A percentile compares a stretch with the other conserved stretches of the same genome.
Evolutionary conservation across 2,888 invertebrate genomes (phyloP).

Genomic region (Mimachlamys varia): DNA sequence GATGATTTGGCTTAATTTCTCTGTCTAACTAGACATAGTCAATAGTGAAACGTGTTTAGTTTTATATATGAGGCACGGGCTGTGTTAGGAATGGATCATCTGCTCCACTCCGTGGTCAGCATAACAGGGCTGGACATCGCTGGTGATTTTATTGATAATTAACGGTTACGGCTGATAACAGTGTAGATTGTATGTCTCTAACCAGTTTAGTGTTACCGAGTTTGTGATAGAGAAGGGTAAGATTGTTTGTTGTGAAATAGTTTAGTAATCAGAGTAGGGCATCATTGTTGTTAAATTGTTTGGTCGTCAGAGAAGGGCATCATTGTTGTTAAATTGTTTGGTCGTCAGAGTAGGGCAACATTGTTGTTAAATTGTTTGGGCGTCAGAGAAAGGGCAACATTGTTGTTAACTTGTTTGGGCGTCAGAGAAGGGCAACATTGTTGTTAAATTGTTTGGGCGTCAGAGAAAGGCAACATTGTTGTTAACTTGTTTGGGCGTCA

Average conservation of each 20-base stretch:
- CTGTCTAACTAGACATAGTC: background rate
- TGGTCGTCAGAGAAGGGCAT: background rate
- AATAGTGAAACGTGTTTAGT: background rate
- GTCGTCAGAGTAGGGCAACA: background rate
- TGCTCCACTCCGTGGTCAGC: background rate
- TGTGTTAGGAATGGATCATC: background rate
- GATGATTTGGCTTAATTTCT: background rate
- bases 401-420: background rate
- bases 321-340: background rate
- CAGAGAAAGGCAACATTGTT: too few species aligned
- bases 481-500: too few species aligned
- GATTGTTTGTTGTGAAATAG: background rate
- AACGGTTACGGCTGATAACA: background rate
- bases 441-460: too few species aligned
- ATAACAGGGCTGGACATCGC: background rate
- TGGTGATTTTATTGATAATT: background rate
- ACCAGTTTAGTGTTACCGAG: background rate
- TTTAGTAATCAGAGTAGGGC: too few species aligned
- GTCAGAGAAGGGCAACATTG: too few species aligned
- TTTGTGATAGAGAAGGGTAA: background rate
- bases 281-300: too few species aligned
- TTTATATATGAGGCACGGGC: background rate
- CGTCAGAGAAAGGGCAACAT: background rate
- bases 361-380: background rate
- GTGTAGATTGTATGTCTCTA: background rate